A percentile compares a stretch with the other conserved stretches of the same genome.
These are phyloP conservation scores for Sardina pilchardus DNA, from an alignment of 2,113 vertebrate species.

Conservation along the genomic window DNA sequence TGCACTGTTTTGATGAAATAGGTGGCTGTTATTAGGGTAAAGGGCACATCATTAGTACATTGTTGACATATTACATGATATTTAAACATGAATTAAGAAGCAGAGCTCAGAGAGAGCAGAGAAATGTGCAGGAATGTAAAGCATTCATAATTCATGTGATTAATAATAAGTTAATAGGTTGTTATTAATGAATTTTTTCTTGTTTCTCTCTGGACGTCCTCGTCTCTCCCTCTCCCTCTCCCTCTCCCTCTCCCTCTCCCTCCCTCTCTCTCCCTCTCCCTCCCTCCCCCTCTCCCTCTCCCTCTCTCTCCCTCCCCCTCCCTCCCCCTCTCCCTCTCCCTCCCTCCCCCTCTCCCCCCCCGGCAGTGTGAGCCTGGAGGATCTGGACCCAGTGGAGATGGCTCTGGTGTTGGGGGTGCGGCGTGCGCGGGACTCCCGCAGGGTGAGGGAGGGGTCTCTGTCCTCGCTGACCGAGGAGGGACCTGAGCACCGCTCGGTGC, in stretches of 20 bases:
- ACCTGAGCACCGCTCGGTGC: slow-evolving; percentile 37
- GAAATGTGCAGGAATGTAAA: neutral
- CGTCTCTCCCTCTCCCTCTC: no score
- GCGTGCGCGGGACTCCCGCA: slow-evolving; percentile 32
- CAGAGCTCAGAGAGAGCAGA: no score
- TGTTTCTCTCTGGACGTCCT: neutral
- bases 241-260: no score
- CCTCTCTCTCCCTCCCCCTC: no score
- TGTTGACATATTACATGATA: no score
- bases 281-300: no score
- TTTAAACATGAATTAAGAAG: no score
- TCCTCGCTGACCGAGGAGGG: slow-evolving; percentile 55
- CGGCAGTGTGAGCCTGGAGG: slow-evolving; percentile 57
- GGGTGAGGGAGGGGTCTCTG: slow-evolving; percentile 49
- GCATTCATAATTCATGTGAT: neutral
- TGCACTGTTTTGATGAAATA: neutral
- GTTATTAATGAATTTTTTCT: no score
- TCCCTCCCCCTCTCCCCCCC: neutral
- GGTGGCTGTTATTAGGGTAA: neutral
- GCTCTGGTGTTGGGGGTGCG: slow-evolving; percentile 42
- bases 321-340: no score
- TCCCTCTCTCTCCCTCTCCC: no score
- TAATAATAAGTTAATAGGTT: neutral
- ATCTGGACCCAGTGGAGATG: slow-evolving; percentile 55
- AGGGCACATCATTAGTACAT: neutral